Percentiles rank a stretch among this genome's conserved stretches.
Evolutionary conservation across 2,888 invertebrate species (phyloP).

Genomic region (Pharmacophagus antenor): DNA sequence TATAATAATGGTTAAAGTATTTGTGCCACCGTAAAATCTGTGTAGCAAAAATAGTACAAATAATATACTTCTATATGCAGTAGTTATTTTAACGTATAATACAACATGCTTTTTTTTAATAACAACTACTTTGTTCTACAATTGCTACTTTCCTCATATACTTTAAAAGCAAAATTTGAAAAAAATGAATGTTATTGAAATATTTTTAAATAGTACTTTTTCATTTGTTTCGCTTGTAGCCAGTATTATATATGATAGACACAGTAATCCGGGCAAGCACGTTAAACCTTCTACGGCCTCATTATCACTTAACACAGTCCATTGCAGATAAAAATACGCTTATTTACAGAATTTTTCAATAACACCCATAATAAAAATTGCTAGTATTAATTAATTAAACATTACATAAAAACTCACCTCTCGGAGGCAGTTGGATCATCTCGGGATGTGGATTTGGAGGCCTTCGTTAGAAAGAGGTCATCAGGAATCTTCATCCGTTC

Average conservation of each 20-base stretch:
- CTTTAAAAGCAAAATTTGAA: not conserved
- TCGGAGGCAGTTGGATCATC: slow-evolving; percentile 52
- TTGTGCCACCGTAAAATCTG: not conserved
- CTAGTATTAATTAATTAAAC: slow-evolving; percentile 21
- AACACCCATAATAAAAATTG: slow-evolving; percentile 13
- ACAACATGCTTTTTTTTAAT: not conserved
- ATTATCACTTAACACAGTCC: too few relatives aligned
- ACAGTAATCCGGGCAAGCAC: too few relatives aligned
- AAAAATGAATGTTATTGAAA: not conserved
- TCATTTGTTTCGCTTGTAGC: too few relatives aligned
- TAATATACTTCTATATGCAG: too few relatives aligned
- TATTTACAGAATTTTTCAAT: slow-evolving; percentile 21
- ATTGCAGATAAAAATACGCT: too few relatives aligned
- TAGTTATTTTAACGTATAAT: too few relatives aligned
- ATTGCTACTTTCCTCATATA: not conserved
- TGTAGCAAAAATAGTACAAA: slow-evolving; percentile 1
- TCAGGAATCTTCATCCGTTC: slow-evolving; percentile 52
- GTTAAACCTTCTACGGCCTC: too few relatives aligned
- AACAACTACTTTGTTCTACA: not conserved
- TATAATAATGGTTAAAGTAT: not conserved
- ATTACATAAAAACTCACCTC: slow-evolving; percentile 62
- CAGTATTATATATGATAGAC: too few relatives aligned
- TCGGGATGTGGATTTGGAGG: slow-evolving; percentile 62
- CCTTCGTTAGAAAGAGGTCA: slow-evolving; percentile 46
- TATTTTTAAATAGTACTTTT: too few relatives aligned